Percentiles rank a stretch among this genome's conserved stretches.
Evolutionary conservation across 1,140 invertebrate species (phyloP).

Genomic region (Leguminivora glycinivorella): DNA sequence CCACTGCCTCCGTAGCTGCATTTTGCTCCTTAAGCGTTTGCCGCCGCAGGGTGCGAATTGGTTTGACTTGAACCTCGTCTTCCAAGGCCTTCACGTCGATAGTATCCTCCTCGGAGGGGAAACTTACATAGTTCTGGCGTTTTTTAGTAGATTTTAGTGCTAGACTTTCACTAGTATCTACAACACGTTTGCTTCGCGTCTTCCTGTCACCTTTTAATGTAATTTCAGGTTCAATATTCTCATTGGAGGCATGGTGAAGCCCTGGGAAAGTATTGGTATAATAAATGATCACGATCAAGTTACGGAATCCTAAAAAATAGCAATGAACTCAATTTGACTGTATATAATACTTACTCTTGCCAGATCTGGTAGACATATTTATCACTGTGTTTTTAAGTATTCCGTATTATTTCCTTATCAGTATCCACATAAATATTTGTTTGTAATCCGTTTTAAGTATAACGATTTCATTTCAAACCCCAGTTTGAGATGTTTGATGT

Average conservation of each 20-base stretch:
- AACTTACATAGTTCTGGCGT: constrained; percentile 56
- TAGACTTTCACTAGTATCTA: constrained; percentile 42
- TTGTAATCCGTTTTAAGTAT: constrained; percentile 29
- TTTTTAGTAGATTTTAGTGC: constrained; percentile 40
- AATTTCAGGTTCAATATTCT: constrained; percentile 35
- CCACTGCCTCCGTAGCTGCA: constrained; percentile 30
- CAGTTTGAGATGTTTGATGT: not conserved
- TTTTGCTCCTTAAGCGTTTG: constrained; percentile 59
- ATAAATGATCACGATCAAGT: not conserved
- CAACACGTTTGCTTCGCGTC: constrained; percentile 48
- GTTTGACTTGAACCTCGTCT: constrained; percentile 32
- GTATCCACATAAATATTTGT: constrained; percentile 22
- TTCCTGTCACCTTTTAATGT: constrained; percentile 47
- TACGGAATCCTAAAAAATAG: not conserved
- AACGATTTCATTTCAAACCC: constrained; percentile 26
- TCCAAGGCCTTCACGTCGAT: not conserved
- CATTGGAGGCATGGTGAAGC: constrained; percentile 47
- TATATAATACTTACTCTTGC: constrained; percentile 58
- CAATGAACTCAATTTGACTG: not conserved
- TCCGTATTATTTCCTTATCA: not conserved
- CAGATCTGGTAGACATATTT: constrained; percentile 67
- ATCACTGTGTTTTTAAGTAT: not conserved
- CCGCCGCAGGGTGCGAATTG: constrained; percentile 38
- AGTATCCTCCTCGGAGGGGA: constrained; percentile 51
- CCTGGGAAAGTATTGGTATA: constrained; percentile 43